A percentile compares a stretch with the other conserved stretches of the same genome.
phyloP scores from a whole-genome alignment of 2,797 vertebrate genomes.

The Epinephelus awoara region DNA sequence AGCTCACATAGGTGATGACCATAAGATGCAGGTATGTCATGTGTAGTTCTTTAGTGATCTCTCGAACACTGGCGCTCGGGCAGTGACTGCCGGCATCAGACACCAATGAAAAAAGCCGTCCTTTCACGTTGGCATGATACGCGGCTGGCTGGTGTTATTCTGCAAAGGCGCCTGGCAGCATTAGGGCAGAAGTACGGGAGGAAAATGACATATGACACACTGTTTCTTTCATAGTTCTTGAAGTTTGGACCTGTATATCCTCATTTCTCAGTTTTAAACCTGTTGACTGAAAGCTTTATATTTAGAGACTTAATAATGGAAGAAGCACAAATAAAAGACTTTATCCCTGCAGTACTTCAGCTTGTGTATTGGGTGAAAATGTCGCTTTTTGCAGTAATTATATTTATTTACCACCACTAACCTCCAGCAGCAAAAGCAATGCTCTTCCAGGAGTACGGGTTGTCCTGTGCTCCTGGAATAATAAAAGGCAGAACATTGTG shows the following conservation, averaged over 20 bases:
- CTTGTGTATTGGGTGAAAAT: constrained; percentile 24
- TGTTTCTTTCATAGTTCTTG: neutral
- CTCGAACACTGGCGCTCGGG: too few species aligned
- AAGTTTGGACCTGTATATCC: neutral
- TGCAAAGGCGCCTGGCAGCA: too few species aligned
- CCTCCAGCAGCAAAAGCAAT: constrained; percentile 35
- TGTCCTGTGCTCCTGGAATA: constrained; percentile 28
- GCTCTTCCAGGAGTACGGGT: constrained; percentile 7
- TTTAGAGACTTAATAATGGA: constrained; percentile 31
- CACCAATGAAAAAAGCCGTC: too few species aligned
- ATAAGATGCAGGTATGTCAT: too few species aligned
- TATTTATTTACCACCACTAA: constrained; percentile 53
- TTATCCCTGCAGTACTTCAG: constrained; percentile 1
- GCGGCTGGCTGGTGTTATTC: too few species aligned
- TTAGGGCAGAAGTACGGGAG: too few species aligned
- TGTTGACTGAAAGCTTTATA: constrained; percentile 36
- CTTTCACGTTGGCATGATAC: too few species aligned
- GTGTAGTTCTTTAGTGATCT: too few species aligned
- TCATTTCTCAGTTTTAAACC: constrained; percentile 27
- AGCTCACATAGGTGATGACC: too few species aligned
- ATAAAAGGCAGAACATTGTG: constrained; percentile 1
- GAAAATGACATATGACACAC: too few species aligned
- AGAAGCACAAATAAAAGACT: constrained; percentile 1
- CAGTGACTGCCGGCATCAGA: too few species aligned
- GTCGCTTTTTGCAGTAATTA: constrained; percentile 38